Percentiles rank a stretch among this genome's conserved stretches.
These are phyloP conservation scores for Acronicta psi DNA, from an alignment of 2,888 invertebrate genomes.

Conservation along the genomic window DNA sequence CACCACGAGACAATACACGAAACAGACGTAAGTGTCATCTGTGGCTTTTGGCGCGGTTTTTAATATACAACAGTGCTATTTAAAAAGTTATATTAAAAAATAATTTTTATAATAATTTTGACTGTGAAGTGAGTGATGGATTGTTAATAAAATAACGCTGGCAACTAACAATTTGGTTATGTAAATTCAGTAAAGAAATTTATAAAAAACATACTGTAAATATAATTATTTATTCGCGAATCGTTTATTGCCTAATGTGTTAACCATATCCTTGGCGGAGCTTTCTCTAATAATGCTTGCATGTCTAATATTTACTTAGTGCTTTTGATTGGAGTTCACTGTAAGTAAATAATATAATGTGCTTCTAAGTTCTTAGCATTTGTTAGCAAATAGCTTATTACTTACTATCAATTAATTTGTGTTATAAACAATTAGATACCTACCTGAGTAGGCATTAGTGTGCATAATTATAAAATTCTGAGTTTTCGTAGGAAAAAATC, in stretches of 20 bases:
- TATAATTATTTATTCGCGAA: slow-evolving; percentile 15
- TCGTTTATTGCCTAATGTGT: slow-evolving; percentile 11
- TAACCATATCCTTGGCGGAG: background rate
- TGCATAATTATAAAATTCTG: too few species aligned
- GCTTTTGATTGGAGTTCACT: too few species aligned
- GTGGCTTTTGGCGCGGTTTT: slow-evolving; percentile 18
- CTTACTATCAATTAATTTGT: too few species aligned
- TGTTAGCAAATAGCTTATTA: too few species aligned
- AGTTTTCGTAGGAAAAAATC: too few species aligned
- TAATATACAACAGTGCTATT: slow-evolving; percentile 28
- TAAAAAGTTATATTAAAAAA: slow-evolving; percentile 6
- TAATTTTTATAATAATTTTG: background rate
- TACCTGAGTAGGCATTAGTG: too few species aligned
- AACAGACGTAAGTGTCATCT: slow-evolving; percentile 74
- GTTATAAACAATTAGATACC: too few species aligned
- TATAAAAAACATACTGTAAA: slow-evolving; percentile 10
- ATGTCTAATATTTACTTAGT: too few species aligned
- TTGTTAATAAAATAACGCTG: slow-evolving; percentile 7
- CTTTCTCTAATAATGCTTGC: background rate
- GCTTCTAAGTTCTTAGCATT: too few species aligned
- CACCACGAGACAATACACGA: slow-evolving; percentile 72
- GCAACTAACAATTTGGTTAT: slow-evolving; percentile 31
- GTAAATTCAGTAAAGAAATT: slow-evolving; percentile 19
- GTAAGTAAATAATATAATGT: too few species aligned
- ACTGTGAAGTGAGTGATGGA: slow-evolving; percentile 52